phyloP scores from a whole-genome alignment of 2,113 vertebrate genomes.

The Athene noctua region DNA sequence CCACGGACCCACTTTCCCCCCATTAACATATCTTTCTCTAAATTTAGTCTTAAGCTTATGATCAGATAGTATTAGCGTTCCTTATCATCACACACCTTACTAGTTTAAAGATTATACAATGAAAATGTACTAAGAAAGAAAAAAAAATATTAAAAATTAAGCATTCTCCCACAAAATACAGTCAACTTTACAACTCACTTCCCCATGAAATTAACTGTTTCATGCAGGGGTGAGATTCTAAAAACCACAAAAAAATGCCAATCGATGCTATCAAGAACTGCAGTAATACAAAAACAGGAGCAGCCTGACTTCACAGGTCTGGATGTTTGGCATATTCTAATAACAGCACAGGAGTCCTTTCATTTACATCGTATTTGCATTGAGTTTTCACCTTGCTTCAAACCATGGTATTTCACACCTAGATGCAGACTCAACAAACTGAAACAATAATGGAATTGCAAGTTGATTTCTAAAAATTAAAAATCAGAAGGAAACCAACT shows the following conservation, averaged over 20 bases:
- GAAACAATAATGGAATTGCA: background rate
- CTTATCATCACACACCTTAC: background rate
- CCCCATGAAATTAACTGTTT: background rate
- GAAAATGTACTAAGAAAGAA: background rate
- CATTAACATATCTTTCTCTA: background rate
- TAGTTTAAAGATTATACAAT: background rate
- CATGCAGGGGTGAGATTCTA: background rate
- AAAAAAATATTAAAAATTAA: background rate
- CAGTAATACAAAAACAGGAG: background rate
- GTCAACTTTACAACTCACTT: background rate
- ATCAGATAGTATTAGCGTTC: background rate
- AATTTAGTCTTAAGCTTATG: background rate
- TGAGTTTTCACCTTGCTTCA: background rate
- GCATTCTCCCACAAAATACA: background rate
- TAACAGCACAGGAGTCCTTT: background rate
- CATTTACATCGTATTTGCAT: background rate
- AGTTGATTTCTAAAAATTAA: background rate
- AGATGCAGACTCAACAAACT: background rate
- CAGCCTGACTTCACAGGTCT: background rate
- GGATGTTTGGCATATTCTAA: background rate
- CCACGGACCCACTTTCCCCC: fast-evolving
- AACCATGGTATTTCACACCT: background rate
- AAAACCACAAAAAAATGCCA: background rate
- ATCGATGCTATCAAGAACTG: background rate
- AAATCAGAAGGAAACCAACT: background rate